Evolutionary conservation across 1,140 invertebrate genomes (phyloP), one percentile per base, ranked within the genome.

Genomic region (Drepana arcuata): DNA sequence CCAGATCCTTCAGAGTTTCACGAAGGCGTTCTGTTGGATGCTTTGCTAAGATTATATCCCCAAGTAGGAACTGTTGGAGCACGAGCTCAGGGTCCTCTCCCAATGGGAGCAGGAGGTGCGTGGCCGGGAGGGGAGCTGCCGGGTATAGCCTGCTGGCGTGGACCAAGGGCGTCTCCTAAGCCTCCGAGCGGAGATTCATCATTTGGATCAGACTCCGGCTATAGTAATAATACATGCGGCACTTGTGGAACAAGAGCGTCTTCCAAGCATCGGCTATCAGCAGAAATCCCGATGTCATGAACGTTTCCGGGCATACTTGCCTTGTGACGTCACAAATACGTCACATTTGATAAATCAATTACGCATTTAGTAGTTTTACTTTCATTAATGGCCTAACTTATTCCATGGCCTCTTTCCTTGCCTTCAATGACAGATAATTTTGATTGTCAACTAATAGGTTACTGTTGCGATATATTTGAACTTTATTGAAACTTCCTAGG

Each of bases 21-120:
- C 41, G 85, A 86, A 69, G 85, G 85, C 3, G 70, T 87, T 5
- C 63, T 87, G 2, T 44, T 87, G 13, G 85, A 87, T 57, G 85
- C 86, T 1, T 48, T 89, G 3, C 58, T 88, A 28, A 85, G 88
- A 63, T 65, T 89, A 13, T 89, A 88, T 60, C 88, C 88, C 2
- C 82, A 84, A 61, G 83, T 84, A 9, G 83, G 83, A 0, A 84
- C 83, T 7, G 81, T 84, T 21, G 81, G 80, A 6, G 73, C 74
- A 7, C 67, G 74, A 34, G 71, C 64, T 6, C 67, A 51, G 24
- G 80, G 60, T 6, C 78, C 75, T 0, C 40, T 73, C 27, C 69
- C 60, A 18, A 68, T 73, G 30, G 62, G 48, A 13, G 68, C 56
- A 23, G 72, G 67, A 1, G 78, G 68, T 7, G 83, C 69, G 6